These are phyloP conservation scores for Sipha maydis DNA, from an alignment of 2,888 invertebrate species.

Conservation along the genomic window DNA sequence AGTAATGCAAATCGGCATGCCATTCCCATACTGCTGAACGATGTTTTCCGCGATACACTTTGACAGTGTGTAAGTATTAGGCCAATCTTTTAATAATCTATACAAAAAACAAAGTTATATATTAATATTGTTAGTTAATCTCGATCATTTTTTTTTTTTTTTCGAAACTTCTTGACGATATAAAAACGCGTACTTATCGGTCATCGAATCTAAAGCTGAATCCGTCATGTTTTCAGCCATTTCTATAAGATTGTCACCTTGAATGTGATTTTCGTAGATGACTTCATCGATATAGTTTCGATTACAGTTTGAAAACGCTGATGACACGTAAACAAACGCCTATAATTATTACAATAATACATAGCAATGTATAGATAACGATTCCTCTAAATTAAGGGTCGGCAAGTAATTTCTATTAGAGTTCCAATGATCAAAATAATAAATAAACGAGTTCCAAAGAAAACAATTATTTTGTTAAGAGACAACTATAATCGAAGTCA, in stretches of 20 bases:
- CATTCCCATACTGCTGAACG: constrained; percentile 74
- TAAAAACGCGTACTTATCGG: too few species aligned
- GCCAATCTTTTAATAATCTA: constrained; percentile 74
- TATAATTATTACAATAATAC: neutral
- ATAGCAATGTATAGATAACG: neutral
- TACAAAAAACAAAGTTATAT: neutral
- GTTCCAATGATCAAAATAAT: too few species aligned
- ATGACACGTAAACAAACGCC: constrained; percentile 63
- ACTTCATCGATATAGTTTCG: constrained; percentile 21
- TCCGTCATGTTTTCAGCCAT: neutral
- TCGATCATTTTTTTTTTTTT: too few species aligned
- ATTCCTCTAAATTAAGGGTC: too few species aligned
- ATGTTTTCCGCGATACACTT: constrained; percentile 88
- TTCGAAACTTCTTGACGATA: too few species aligned
- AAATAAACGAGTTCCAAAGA: too few species aligned
- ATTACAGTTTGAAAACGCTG: constrained; percentile 62
- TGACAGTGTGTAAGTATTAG: constrained; percentile 91
- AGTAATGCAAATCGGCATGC: constrained; percentile 84
- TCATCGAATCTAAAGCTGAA: too few species aligned
- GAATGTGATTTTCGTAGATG: neutral
- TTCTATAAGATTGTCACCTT: neutral
- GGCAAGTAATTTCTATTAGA: too few species aligned
- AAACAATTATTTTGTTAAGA: too few species aligned
- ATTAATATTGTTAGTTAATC: too few species aligned
- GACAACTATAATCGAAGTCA: too few species aligned